These are phyloP conservation scores for Argyrosomus japonicus DNA, from an alignment of 2,113 vertebrate species.

Conservation along the genomic window DNA sequence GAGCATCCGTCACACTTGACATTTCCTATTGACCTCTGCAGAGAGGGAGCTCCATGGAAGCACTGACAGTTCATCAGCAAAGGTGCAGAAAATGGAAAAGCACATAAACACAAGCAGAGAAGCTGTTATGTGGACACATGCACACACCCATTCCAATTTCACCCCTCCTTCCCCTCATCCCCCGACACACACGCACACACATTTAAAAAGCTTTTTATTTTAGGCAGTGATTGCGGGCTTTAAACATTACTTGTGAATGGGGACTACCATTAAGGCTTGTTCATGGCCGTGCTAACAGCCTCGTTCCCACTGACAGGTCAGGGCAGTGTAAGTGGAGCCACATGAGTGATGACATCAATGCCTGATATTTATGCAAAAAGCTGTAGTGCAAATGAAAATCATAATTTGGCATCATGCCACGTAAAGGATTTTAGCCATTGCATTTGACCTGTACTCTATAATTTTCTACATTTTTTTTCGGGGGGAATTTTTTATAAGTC, in stretches of 20 bases:
- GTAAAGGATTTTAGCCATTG: constrained; percentile 37
- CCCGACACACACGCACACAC: background rate
- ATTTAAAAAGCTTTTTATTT: constrained; percentile 60
- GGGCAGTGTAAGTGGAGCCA: constrained; percentile 46
- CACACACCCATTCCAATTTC: constrained; percentile 16
- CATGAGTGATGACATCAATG: constrained; percentile 60
- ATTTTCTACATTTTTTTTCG: constrained; percentile 15
- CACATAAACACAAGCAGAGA: constrained; percentile 34
- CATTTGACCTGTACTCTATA: constrained; percentile 28
- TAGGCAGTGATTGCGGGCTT: constrained; percentile 33
- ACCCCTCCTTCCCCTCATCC: background rate
- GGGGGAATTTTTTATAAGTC: background rate
- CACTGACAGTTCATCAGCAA: constrained; percentile 62
- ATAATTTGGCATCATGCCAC: constrained; percentile 47
- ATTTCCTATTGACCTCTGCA: constrained; percentile 67
- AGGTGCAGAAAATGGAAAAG: constrained; percentile 31
- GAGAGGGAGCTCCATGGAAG: constrained; percentile 19
- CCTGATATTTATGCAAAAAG: constrained; percentile 60
- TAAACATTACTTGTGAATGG: constrained; percentile 50
- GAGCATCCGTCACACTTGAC: constrained; percentile 80
- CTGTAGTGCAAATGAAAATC: constrained; percentile 44
- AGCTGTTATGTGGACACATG: background rate
- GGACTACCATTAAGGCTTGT: constrained; percentile 50
- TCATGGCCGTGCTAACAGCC: constrained; percentile 58
- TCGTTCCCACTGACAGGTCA: constrained; percentile 59